phyloP scores from a whole-genome alignment of 1,140 invertebrate genomes.

The Drosophila pseudoananassae region DNA sequence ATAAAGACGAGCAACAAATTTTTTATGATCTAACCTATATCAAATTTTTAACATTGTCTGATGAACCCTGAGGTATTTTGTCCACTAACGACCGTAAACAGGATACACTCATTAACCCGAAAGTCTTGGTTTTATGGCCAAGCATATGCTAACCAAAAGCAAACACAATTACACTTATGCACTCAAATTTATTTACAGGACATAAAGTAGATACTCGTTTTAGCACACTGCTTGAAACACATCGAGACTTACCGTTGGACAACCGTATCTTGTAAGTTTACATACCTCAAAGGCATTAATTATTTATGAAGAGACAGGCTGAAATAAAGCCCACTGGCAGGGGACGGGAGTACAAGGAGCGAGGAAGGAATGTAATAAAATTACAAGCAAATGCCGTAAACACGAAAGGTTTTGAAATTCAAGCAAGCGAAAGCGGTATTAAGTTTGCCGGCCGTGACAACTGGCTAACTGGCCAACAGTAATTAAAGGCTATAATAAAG shows the following conservation, averaged over 20 bases:
- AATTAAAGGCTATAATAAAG: conserved; percentile 74
- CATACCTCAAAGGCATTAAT: conserved; percentile 70
- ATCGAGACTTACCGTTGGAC: conserved; percentile 22
- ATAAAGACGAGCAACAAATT: conserved; percentile 1
- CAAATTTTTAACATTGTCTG: conserved; percentile 20
- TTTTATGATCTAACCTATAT: conserved; percentile 18
- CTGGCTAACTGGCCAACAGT: conserved; percentile 57
- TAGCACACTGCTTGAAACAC: conserved; percentile 23
- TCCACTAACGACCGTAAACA: conserved; percentile 38
- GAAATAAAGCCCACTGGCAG: not conserved
- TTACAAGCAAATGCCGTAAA: conserved; percentile 62
- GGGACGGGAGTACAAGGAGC: conserved; percentile 1
- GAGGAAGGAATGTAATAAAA: conserved; percentile 66
- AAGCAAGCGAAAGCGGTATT: conserved; percentile 58
- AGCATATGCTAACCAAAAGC: conserved; percentile 42
- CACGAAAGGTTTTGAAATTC: conserved; percentile 70
- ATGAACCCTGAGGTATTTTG: conserved; percentile 15
- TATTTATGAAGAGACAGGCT: conserved; percentile 69
- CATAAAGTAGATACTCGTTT: conserved; percentile 63
- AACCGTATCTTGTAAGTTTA: conserved; percentile 52
- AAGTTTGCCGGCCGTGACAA: conserved; percentile 62
- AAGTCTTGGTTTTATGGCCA: conserved; percentile 41
- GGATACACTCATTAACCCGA: conserved; percentile 53
- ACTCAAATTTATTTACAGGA: conserved; percentile 68
- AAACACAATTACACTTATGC: conserved; percentile 64